Base-by-base conservation (phyloP, 1,140 invertebrate species). In the Lanistes nyassanus region DNA sequence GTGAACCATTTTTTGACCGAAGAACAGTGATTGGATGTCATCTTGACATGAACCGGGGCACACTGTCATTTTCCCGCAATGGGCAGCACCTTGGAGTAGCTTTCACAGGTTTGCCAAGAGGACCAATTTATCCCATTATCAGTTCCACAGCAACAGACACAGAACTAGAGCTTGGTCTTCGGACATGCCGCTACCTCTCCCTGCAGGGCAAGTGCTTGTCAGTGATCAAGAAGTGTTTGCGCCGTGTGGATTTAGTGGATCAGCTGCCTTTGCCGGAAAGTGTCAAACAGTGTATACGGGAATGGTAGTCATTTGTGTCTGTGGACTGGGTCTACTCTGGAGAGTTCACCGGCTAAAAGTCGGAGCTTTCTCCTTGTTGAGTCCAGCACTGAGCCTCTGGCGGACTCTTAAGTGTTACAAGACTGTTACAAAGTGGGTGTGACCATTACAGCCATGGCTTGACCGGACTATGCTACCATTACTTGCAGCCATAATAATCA, bases 1-100 rank as follows among this genome's bases (percentile, higher is more conserved):
- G 85, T 80, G 80, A 84, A 37, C 83, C 85, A 39, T 80, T 86
- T 53, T 86, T 77, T 75, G 81, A 84, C 23, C 56, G 74, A n/a
- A 68, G 70, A 2, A 85, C 84, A 3, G 75, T 83, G 9, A 84
- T 86, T 53, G 83, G 82, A 2, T 81, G 82, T 31, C 77, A 76
- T n/a, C 76, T 86, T 16, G 81, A 85, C 47, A 70, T 84, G 19
- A 81, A 86, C 55, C 71, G 74, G 55, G 83, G 83, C 9, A 84
- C 82, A 26, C 74, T 86, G 29, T 67, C 81, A 2, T 86, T 83
- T 58, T 84, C 77, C 34, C 74, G 80, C 37, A 82, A 86, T 77
- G 81, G 83, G 16, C 51, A 72, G 21, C 74, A 78, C 72, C 66
- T 84, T 16, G 84, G 83, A 23, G 75, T 82, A 29, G 84, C 84